These are phyloP conservation scores for Festucalex cinctus DNA, from an alignment of 2,113 vertebrate genomes.

Conservation along the genomic window DNA sequence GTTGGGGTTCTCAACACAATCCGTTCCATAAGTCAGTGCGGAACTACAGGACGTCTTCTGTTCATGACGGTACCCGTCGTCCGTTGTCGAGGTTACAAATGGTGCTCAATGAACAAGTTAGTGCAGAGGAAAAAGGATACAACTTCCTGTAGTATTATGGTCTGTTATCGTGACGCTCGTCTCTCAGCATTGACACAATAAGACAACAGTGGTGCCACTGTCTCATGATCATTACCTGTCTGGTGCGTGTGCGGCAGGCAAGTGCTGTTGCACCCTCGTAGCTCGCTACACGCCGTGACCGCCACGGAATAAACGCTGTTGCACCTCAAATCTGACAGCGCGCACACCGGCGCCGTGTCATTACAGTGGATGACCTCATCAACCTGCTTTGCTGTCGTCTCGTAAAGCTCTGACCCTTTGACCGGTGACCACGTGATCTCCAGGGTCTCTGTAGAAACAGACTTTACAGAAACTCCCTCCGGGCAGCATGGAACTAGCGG, in stretches of 20 bases:
- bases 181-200: background rate
- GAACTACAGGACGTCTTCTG: background rate
- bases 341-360: slow-evolving; percentile 79
- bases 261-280: slow-evolving; percentile 76
- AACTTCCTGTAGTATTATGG: too few species aligned
- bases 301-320: slow-evolving; percentile 77
- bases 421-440: slow-evolving; percentile 81
- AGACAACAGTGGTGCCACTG: background rate
- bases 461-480: slow-evolving; percentile 63
- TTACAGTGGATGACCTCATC: slow-evolving; percentile 69
- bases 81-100: too few species aligned
- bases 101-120: background rate
- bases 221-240: slow-evolving; percentile 73
- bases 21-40: background rate
- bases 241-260: slow-evolving; percentile 66
- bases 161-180: background rate
- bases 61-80: too few species aligned
- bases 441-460: slow-evolving; percentile 79
- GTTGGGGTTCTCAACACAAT: background rate
- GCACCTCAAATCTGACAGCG: slow-evolving; percentile 80
- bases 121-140: background rate
- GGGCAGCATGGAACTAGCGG: slow-evolving; percentile 87
- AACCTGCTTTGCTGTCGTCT: slow-evolving; percentile 72
- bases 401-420: slow-evolving; percentile 83
- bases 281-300: slow-evolving; percentile 81